Base-by-base conservation (phyloP, 2,888 invertebrate genomes). In the Agriotes lineatus region DNA sequence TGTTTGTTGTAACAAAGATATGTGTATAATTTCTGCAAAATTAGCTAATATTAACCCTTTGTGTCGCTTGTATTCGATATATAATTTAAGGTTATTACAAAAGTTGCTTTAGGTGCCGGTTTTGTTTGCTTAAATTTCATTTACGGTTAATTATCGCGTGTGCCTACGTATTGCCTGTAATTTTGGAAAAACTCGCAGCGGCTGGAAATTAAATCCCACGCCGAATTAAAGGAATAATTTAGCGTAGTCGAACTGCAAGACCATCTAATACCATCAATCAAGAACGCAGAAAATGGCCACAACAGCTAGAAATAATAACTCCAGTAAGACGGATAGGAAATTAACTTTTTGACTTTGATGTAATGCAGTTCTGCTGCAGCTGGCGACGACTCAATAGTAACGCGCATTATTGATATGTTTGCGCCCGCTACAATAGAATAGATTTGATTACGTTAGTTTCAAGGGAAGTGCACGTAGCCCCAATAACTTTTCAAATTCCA, bases 331-430 rank as follows among this genome's bases (percentile, higher is more conserved):
- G 80, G 79, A 79, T 79, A 80, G 81, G 80, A 82, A 81, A 82
- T 82, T 82, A 82, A 80, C 78, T 82, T 81, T 79, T 80, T 80
- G 82, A 82, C 82, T 81, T 82, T 82, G 82, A 82, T 81, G 80
- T 81, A 82, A 80, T 79, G 79, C 80, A 69, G 62, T 67, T 70
- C 70, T 62, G 66, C 52, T 70, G 70, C 70, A 70, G 70, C 70
- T 67, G 70, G 60, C 68, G 69, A 63, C 63, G 56, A 39, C 58
- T 69, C 72, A 72, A 68, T 71, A 65, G 65, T 69, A 62, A 54
- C 60, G 30, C 33, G 61, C 69, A 72, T 74, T 75, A 75, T 75
- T 74, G 75, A 74, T 74, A 73, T 67, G 57, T 59, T 64, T 69
- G 45, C 48, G 48, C 52, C 56, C 7, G 25, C 20, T 45, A 10